Percentiles rank a stretch among this genome's conserved stretches.
phyloP scores from a whole-genome alignment of 1,140 invertebrate species.

The Drosophila kepulauana region DNA sequence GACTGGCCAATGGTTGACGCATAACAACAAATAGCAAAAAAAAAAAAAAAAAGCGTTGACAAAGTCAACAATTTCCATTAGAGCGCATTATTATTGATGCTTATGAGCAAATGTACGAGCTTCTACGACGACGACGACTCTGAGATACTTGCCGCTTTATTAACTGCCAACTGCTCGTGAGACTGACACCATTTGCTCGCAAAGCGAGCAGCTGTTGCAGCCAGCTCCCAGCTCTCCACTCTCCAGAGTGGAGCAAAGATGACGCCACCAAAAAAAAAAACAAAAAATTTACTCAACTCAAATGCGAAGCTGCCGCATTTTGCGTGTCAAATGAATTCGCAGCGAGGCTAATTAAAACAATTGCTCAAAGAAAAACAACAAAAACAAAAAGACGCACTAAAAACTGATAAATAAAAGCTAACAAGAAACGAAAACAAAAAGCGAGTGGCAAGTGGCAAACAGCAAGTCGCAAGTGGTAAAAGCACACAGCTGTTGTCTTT shows the following conservation, averaged over 20 bases:
- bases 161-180: constrained; percentile 58
- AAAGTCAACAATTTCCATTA: constrained; percentile 70
- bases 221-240: background rate
- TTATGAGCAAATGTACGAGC: constrained; percentile 63
- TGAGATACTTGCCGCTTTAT: constrained; percentile 54
- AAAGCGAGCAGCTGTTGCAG: constrained; percentile 21
- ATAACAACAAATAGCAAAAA: constrained; percentile 48
- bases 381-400: background rate
- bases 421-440: background rate
- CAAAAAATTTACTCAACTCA: background rate
- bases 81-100: constrained; percentile 80
- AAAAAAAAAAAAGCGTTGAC: constrained; percentile 42
- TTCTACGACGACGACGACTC: constrained; percentile 5
- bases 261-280: constrained; percentile 14
- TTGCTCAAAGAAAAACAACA: constrained; percentile 24
- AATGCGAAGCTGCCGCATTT: constrained; percentile 30
- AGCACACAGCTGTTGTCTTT: constrained; percentile 26
- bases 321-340: constrained; percentile 57
- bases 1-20: constrained; percentile 58
- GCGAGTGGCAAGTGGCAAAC: background rate
- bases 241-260: constrained; percentile 22
- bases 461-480: constrained; percentile 19
- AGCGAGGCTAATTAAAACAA: constrained; percentile 55
- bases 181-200: constrained; percentile 64
- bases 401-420: constrained; percentile 20